Conservation (phyloP, 2,888 invertebrate genomes). For the Scaptomyza cyrtandrae region DNA sequence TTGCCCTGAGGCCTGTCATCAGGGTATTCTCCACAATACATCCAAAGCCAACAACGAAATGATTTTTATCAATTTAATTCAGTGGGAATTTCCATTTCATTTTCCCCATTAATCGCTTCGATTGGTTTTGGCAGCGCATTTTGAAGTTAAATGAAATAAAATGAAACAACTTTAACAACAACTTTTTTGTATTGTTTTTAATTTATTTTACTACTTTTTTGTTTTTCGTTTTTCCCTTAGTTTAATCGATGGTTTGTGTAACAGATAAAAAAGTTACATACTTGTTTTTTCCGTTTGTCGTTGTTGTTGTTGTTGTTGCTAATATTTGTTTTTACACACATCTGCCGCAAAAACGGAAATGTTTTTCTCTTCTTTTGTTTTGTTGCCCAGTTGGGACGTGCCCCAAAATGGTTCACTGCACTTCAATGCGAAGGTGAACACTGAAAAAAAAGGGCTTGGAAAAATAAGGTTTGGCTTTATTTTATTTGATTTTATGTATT, state of each 20-base stretch:
- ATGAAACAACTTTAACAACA: slow-evolving; percentile 46
- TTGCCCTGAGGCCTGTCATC: neutral
- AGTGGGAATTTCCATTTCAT: slow-evolving; percentile 27
- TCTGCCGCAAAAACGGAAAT: slow-evolving; percentile 72
- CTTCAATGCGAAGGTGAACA: slow-evolving; percentile 58
- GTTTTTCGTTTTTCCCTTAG: slow-evolving; percentile 3
- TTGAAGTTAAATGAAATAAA: slow-evolving; percentile 46
- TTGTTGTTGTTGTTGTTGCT: slow-evolving; percentile 48
- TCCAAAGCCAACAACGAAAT: neutral
- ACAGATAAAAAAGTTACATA: slow-evolving; percentile 15
- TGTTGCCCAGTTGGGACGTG: slow-evolving; percentile 45
- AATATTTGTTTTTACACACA: slow-evolving; percentile 63
- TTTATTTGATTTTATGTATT: neutral
- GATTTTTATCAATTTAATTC: slow-evolving; percentile 21
- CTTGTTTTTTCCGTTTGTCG: neutral
- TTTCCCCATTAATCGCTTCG: slow-evolving; percentile 48
- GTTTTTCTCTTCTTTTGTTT: slow-evolving; percentile 57
- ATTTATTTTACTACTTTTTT: slow-evolving; percentile 18
- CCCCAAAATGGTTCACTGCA: slow-evolving; percentile 80
- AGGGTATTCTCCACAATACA: neutral
- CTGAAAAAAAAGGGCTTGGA: neutral
- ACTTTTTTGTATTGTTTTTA: slow-evolving; percentile 22
- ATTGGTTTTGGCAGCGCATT: slow-evolving; percentile 34
- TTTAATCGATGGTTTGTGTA: slow-evolving; percentile 34
- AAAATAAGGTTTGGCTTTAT: slow-evolving; percentile 44